Conservation (phyloP, 2,888 invertebrate genomes). For the Hofmannophila pseudospretella region DNA sequence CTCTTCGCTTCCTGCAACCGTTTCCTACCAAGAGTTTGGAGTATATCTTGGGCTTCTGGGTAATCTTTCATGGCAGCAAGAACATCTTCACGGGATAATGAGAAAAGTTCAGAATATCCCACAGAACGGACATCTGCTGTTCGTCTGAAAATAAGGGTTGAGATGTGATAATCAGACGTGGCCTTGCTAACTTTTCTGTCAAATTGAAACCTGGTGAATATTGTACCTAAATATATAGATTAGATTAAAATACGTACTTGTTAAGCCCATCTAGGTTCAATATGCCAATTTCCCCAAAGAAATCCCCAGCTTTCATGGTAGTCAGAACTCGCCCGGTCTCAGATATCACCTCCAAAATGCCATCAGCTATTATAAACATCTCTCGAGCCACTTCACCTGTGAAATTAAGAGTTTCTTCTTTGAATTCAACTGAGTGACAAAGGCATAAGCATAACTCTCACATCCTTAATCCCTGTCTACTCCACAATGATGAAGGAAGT, state of each 20-base stretch:
- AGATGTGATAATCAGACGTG: no score
- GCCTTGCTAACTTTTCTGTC: no score
- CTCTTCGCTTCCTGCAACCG: constrained; percentile 89
- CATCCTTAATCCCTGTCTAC: no score
- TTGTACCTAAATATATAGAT: no score
- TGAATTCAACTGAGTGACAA: no score
- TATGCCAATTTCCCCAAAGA: constrained; percentile 98
- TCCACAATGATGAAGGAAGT: no score
- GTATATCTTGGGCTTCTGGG: constrained; percentile 95
- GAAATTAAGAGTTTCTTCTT: constrained; percentile 1
- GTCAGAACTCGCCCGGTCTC: constrained; percentile 95
- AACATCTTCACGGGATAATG: constrained; percentile 95
- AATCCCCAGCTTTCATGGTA: constrained; percentile 98
- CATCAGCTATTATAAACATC: constrained; percentile 99
- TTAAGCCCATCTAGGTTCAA: constrained; percentile 96
- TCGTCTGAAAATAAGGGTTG: no score
- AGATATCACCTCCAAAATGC: constrained; percentile 96
- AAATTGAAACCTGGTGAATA: no score
- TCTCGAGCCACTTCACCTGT: constrained; percentile 92
- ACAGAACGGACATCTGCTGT: constrained; percentile 97
- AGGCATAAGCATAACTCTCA: no score
- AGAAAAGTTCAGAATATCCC: constrained; percentile 96
- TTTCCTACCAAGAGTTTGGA: constrained; percentile 92
- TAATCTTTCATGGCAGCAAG: constrained; percentile 97
- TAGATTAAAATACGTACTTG: constrained; percentile 84